phyloP scores from a whole-genome alignment of 2,797 vertebrate species.

The Limosa lapponica region DNA sequence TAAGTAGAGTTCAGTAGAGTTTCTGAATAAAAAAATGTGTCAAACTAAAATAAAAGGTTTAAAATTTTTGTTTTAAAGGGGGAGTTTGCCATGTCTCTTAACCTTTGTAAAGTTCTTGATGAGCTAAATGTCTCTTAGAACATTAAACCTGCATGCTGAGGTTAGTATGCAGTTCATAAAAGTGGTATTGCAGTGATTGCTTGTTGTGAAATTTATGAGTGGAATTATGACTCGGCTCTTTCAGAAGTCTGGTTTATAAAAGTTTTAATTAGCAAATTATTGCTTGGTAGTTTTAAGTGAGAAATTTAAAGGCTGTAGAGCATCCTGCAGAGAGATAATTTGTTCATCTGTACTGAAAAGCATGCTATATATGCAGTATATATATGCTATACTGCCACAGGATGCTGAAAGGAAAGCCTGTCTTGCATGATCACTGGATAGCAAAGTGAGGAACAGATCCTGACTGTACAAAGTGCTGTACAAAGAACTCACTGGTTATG shows the following conservation, averaged over 20 bases:
- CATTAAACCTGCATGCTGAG: not conserved
- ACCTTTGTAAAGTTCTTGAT: not conserved
- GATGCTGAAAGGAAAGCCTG: not conserved
- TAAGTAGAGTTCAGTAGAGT: not conserved
- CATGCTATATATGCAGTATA: not conserved
- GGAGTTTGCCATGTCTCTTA: not conserved
- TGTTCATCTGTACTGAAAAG: not conserved
- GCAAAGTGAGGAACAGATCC: not conserved
- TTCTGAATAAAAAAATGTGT: not conserved
- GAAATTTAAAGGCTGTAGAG: not conserved
- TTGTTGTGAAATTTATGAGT: not conserved
- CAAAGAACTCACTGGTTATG: fast-evolving
- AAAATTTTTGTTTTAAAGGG: not conserved
- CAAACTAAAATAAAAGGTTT: not conserved
- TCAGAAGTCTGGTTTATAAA: not conserved
- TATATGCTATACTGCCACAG: not conserved
- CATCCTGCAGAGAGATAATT: not conserved
- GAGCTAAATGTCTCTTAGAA: not conserved
- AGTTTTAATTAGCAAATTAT: not conserved
- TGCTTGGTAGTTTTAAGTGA: not conserved
- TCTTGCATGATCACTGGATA: not conserved
- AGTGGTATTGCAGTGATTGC: not conserved
- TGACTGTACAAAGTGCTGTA: not conserved
- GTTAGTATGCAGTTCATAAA: not conserved
- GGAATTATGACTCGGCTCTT: not conserved